phyloP scores from a whole-genome alignment of 2,113 vertebrate genomes.

The Pterocles burchelli region DNA sequence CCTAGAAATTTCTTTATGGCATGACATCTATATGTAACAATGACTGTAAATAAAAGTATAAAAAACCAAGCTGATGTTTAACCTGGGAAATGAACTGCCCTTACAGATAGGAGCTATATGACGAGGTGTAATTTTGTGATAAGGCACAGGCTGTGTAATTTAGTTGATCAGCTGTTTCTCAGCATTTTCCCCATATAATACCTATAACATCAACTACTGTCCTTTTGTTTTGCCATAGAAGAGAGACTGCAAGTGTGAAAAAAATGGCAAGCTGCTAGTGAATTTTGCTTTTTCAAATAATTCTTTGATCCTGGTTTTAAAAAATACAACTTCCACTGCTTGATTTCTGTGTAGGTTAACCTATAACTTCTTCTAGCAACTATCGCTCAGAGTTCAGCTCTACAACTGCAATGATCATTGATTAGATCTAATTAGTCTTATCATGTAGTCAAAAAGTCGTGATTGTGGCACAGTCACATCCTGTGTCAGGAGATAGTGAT shows the following conservation, averaged over 20 bases:
- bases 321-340: not conserved
- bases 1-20: not conserved
- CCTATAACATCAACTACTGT: not conserved
- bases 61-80: not conserved
- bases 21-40: not conserved
- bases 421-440: not conserved
- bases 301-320: not conserved
- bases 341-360: not conserved
- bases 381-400: not conserved
- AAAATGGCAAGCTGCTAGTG: not conserved
- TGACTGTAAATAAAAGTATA: not conserved
- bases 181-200: not conserved
- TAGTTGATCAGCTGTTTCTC: not conserved
- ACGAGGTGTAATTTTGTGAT: not conserved
- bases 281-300: not conserved
- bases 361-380: not conserved
- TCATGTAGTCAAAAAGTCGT: not conserved
- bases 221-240: not conserved
- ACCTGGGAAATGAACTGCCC: not conserved
- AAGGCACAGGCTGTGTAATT: not conserved
- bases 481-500: not conserved
- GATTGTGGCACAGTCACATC: not conserved
- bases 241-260: not conserved
- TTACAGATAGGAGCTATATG: not conserved
- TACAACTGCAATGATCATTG: not conserved